A percentile compares a stretch with the other conserved stretches of the same genome.
Evolutionary conservation across 2,797 vertebrate genomes (phyloP).

Genomic region (Sparus aurata): DNA sequence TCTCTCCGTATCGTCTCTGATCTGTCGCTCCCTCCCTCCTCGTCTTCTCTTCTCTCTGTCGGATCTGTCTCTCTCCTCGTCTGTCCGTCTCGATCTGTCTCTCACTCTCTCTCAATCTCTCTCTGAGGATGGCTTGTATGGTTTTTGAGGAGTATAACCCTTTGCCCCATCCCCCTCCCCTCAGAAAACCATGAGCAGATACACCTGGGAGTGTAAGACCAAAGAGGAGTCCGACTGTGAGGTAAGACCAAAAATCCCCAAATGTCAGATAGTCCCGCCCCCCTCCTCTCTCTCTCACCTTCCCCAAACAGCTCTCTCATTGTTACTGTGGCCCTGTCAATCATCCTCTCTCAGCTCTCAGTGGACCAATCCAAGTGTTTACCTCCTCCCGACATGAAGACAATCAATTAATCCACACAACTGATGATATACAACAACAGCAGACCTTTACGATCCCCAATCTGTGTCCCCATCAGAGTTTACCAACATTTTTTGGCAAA

Average conservation of each 20-base stretch:
- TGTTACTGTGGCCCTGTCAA: conserved; percentile 82
- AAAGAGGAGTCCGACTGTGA: conserved; percentile 89
- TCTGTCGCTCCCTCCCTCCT: conserved; percentile 22
- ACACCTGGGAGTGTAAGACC: conserved; percentile 92
- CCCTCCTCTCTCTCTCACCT: conserved; percentile 53
- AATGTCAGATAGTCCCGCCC: conserved; percentile 69
- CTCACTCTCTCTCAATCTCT: conserved; percentile 7
- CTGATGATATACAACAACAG: no score
- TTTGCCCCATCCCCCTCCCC: conserved; percentile 85
- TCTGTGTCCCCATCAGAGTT: no score
- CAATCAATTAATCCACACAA: background rate
- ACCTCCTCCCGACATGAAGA: background rate
- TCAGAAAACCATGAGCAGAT: conserved; percentile 93
- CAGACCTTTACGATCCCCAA: no score
- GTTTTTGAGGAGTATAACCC: conserved; percentile 86
- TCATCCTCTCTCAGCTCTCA: conserved; percentile 69
- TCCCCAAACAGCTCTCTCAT: conserved; percentile 75
- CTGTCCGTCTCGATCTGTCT: conserved; percentile 44
- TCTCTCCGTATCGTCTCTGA: conserved; percentile 44
- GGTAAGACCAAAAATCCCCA: conserved; percentile 83
- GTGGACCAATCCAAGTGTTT: conserved; percentile 44
- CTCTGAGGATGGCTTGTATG: conserved; percentile 74
- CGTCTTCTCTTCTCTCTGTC: conserved; percentile 36
- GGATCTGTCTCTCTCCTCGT: conserved; percentile 17
- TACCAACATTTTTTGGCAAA: no score